Evolutionary conservation across 2,888 invertebrate genomes (phyloP), one percentile per base, ranked within the genome.

Genomic region (Drosophila borborema): DNA sequence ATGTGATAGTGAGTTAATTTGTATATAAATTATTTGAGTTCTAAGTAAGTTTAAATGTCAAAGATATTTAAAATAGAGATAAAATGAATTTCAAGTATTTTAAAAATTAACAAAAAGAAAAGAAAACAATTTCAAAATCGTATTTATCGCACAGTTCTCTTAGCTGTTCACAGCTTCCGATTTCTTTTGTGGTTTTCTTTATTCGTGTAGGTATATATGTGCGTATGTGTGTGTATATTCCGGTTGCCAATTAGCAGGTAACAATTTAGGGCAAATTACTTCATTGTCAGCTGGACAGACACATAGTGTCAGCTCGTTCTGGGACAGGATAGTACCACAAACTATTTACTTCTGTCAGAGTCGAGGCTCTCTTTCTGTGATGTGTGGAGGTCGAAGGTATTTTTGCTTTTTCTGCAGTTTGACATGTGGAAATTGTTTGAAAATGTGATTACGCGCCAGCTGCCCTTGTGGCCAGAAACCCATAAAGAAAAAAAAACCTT

Each of bases 191-290:
- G 66, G 49, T 58, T 63, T 36, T 48, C 10, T 43, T 20, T 59
- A 48, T 49, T 55, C 20, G 2, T 20, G 20, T 20, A 20, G 16
- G 46, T 54, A 12, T 31, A 7, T 12, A 18, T n/a, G n/a, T 23
- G 28, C 49, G n/a, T n/a, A 14, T 12, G 14, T 2, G 14, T 41
- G 40, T 46, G 9, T 60, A 31, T 28, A 10, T 48, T 56, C 61
- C n/a, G 62, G 28, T 20, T 31, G 53, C 45, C 72, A 79, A 79
- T 80, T 76, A 72, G 66, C 61, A 80, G 59, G 48, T 60, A 48
- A 65, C 81, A 79, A 73, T 70, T 80, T 79, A 28, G 79, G 67
- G 63, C 66, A 72, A 80, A 80, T 79, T 80, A 77, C 66, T 60
- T 51, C 65, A 66, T 54, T 63, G 71, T 66, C 65, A 64, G 49